Base-by-base conservation (phyloP, 1,140 invertebrate genomes). In the Sycophila sp. region DNA sequence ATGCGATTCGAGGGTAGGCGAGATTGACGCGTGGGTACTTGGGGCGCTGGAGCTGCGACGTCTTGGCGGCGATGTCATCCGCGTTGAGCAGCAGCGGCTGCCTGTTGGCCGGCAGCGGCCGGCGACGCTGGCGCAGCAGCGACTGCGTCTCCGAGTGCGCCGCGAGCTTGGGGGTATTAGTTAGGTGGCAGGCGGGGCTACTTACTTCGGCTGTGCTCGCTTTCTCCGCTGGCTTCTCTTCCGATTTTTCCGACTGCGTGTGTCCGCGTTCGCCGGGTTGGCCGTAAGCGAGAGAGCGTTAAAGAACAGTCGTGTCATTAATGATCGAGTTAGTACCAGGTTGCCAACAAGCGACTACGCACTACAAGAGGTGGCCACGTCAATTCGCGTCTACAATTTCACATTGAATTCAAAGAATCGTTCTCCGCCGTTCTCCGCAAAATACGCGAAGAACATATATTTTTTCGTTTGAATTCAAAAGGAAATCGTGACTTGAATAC, bases 151-250 rank as follows among this genome's bases (percentile, higher is more conserved):
- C 74, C 73, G 67, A 59, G 34, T 58, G 24, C 26, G 8, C 24
- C n/a, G 36, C 30, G 32, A 49, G 55, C 62, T 71, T 71, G 55
- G 69, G 69, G 51, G 69, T 71, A 36, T 58, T 71, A 64, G 32
- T 64, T 66, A 71, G 75, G 72, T 66, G 62, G 64, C 78, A 76
- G 77, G 45, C 40, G 62, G 58, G 78, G 76, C 77, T 89, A 89
- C 88, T 89, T 89, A 88, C 88, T 87, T 88, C 87, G 75, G 82
- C 28, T 47, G 51, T 15, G 28, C 30, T 64, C 17, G 38, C 28
- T 28, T 65, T 66, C 40, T 58, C 76, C 28, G 82, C 80, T 45
- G 83, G 26, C 77, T 86, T 87, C 76, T 87, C 84, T 76, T 86
- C 85, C 73, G 60, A 30, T 56, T 80, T 87, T 80, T 87, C 83